Evolutionary conservation across 2,113 vertebrate species (phyloP).

Genomic region (Leptodactylus fuscus): DNA sequence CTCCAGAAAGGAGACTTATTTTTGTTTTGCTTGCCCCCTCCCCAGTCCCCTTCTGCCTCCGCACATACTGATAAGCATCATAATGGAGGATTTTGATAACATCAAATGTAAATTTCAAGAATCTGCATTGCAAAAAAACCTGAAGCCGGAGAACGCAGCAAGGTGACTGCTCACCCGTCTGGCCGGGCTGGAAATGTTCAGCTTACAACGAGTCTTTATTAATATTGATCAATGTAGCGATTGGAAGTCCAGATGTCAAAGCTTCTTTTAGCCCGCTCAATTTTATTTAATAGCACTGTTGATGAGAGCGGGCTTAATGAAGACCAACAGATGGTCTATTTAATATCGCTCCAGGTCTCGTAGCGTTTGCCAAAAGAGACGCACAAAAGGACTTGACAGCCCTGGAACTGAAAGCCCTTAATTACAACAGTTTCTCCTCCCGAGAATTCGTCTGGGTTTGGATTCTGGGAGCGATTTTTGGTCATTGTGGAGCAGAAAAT

Average conservation of each 20-base stretch:
- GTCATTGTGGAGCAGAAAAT: constrained; percentile 57
- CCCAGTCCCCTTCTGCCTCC: no score
- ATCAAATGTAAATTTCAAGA: not conserved
- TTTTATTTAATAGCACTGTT: constrained; percentile 77
- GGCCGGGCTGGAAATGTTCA: constrained; percentile 77
- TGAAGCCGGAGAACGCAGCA: not conserved
- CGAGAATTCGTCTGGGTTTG: constrained; percentile 41
- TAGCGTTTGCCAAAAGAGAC: constrained; percentile 76
- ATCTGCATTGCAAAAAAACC: not conserved
- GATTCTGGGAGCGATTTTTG: constrained; percentile 54
- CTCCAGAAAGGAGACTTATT: not conserved
- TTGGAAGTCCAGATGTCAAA: constrained; percentile 76
- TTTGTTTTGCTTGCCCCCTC: no score
- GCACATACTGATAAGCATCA: no score
- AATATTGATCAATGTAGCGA: constrained; percentile 78
- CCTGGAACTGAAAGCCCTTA: constrained; percentile 75
- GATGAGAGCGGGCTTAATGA: constrained; percentile 78
- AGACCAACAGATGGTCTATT: constrained; percentile 81
- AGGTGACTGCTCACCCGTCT: constrained; percentile 61
- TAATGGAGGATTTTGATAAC: not conserved
- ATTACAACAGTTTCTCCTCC: constrained; percentile 74
- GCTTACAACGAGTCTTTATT: constrained; percentile 72
- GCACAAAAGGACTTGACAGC: constrained; percentile 75
- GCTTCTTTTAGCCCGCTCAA: constrained; percentile 67
- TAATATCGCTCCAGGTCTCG: constrained; percentile 75